Conservation (phyloP, 2,888 invertebrate species). For the Troilus luridus region DNA sequence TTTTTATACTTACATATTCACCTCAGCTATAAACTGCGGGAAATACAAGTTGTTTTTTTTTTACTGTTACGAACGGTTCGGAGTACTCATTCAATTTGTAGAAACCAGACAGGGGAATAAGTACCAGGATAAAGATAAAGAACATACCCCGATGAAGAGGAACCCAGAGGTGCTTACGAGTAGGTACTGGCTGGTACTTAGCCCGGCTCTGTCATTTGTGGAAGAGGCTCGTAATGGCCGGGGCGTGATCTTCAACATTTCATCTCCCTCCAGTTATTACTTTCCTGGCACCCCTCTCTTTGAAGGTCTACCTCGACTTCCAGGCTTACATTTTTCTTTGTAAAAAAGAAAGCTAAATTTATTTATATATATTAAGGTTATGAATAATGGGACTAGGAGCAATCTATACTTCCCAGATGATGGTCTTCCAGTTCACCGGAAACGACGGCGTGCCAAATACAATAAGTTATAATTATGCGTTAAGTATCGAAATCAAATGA, state of each 20-base stretch:
- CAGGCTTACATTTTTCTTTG: too few relatives aligned
- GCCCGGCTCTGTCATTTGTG: background rate
- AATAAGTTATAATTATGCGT: too few relatives aligned
- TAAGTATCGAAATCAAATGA: too few relatives aligned
- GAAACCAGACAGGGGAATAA: background rate
- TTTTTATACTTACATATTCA: background rate
- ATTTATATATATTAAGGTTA: too few relatives aligned
- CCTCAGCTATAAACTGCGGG: background rate
- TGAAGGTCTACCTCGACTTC: background rate
- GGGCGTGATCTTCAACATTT: conserved; percentile 9
- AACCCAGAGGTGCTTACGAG: background rate
- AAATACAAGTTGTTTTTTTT: too few relatives aligned
- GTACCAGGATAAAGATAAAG: background rate
- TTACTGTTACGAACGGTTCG: background rate
- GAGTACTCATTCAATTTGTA: background rate
- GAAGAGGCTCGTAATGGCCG: background rate
- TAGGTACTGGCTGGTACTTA: conserved; percentile 2
- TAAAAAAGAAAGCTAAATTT: too few relatives aligned
- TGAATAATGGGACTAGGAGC: too few relatives aligned
- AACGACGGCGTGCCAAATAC: too few relatives aligned
- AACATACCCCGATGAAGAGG: background rate
- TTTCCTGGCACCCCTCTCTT: background rate
- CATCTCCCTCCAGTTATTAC: background rate
- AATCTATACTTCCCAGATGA: too few relatives aligned
- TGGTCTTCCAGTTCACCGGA: too few relatives aligned